These are phyloP conservation scores for Papilio polytes DNA, from an alignment of 1,140 invertebrate genomes.

Conservation along the genomic window DNA sequence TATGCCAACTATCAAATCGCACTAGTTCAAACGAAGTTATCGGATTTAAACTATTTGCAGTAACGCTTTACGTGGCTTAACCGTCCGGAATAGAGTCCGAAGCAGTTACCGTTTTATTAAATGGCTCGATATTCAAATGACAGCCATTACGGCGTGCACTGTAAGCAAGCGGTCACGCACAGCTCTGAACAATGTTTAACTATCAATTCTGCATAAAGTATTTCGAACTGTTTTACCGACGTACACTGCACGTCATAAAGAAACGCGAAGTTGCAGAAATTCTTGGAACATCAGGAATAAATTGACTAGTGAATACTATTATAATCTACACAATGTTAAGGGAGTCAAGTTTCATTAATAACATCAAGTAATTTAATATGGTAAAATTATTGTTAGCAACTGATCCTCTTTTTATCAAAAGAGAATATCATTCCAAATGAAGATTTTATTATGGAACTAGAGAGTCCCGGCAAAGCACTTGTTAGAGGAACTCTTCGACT, in stretches of 20 bases:
- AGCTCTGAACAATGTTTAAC: conserved; percentile 26
- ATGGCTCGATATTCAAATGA: conserved; percentile 39
- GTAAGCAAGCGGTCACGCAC: conserved; percentile 38
- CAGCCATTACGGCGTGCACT: conserved; percentile 33
- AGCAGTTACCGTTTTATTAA: conserved; percentile 42
- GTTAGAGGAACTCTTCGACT: conserved; percentile 39
- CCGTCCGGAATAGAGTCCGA: conserved; percentile 42
- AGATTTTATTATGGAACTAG: conserved; percentile 32
- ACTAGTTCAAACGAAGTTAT: conserved; percentile 49
- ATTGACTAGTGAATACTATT: background rate
- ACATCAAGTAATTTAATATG: background rate
- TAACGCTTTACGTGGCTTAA: conserved; percentile 47
- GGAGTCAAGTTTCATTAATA: background rate
- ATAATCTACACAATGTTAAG: background rate
- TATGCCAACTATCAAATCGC: conserved; percentile 47
- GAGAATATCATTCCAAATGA: conserved; percentile 18
- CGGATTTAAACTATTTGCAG: conserved; percentile 51
- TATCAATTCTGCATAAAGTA: conserved; percentile 27
- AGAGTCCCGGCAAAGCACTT: conserved; percentile 25
- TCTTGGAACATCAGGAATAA: background rate
- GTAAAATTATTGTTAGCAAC: conserved; percentile 16
- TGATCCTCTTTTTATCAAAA: conserved; percentile 4
- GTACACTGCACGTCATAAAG: background rate
- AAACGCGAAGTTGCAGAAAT: background rate
- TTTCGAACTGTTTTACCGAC: background rate